Base-by-base conservation (phyloP, 2,113 vertebrate species). In the Gobiocypris rarus region DNA sequence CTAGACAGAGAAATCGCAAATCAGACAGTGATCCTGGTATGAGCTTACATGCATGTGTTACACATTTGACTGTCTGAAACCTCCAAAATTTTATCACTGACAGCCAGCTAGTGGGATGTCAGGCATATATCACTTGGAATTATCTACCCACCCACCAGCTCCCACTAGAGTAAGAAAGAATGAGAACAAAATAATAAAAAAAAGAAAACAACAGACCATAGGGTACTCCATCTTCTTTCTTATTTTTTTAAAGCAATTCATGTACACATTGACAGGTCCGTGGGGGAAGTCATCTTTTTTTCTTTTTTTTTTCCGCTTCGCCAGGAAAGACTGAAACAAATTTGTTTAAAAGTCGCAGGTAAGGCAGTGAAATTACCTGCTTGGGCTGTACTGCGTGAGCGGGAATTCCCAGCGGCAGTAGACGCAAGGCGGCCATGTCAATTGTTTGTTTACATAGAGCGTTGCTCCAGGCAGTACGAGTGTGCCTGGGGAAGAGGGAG, bases 1-100 rank as follows among this genome's bases (percentile, higher is more conserved):
- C 89, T 88, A 34, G 19, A 90, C 77, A 88, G 81, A 86, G 86
- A 93, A 93, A 94, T 93, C 91, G 89, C 59, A 84, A 43, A 93
- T 94, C 91, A 94, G 92, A 93, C 93, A 94, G 88, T 93, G 90
- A 94, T 93, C 92, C 92, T 85, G 90, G 93, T 93, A 81, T 87
- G 84, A 91, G 85, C 88, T 88, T 91, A 91, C 86, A 92, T 11
- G 80, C 81, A 73, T 41, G 84, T 82, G 61, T 85, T 86, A 50
- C 89, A 92, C 89, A 92, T 92, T 91, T 88, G 81, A 93, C 93
- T 92, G 89, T 93, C 89, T 89, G 81, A 15, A 56, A 63, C 86
- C 52, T 28, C 38, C 61, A 84, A 92, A 93, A 92, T 91, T 93
- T 92, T 94, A 94, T 94, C 93, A 90, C 91, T 88, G 93, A 93